Percentiles rank a stretch among this genome's conserved stretches.
These are phyloP conservation scores for Agrypnus murinus DNA, from an alignment of 2,888 invertebrate species.

Conservation along the genomic window DNA sequence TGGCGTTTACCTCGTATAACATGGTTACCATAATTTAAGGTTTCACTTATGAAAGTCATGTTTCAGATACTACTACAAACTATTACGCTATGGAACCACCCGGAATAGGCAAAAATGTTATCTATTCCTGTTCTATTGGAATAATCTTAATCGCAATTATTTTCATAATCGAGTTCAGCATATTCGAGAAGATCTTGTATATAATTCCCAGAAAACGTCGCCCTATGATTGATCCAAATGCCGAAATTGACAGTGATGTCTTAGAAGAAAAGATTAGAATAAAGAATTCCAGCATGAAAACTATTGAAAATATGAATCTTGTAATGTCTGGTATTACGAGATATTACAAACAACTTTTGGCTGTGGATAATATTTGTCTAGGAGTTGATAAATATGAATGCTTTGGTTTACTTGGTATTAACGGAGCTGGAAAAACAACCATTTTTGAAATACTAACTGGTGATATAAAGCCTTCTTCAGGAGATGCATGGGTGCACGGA, in stretches of 20 bases:
- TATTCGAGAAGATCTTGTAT: conserved; percentile 71
- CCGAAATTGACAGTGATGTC: conserved; percentile 73
- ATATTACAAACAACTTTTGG: conserved; percentile 80
- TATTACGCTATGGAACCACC: conserved; percentile 80
- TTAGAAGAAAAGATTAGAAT: conserved; percentile 73
- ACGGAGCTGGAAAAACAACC: conserved; percentile 90
- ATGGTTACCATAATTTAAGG: no score
- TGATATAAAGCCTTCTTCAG: conserved; percentile 78
- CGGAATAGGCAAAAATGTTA: conserved; percentile 81
- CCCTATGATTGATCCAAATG: background rate
- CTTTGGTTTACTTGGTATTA: conserved; percentile 87
- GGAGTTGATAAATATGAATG: conserved; percentile 80
- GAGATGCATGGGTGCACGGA: conserved; percentile 79
- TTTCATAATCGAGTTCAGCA: conserved; percentile 77
- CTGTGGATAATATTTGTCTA: conserved; percentile 81
- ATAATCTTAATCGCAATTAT: conserved; percentile 77
- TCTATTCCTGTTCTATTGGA: conserved; percentile 75
- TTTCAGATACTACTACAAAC: conserved; percentile 58
- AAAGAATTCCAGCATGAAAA: conserved; percentile 65
- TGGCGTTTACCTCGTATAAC: no score
- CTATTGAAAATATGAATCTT: conserved; percentile 62
- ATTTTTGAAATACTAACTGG: conserved; percentile 92
- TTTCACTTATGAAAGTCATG: background rate
- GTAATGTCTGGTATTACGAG: conserved; percentile 82
- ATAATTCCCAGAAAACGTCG: background rate